Conservation (phyloP, 1,140 invertebrate species). For the Drosophila sp. region DNA sequence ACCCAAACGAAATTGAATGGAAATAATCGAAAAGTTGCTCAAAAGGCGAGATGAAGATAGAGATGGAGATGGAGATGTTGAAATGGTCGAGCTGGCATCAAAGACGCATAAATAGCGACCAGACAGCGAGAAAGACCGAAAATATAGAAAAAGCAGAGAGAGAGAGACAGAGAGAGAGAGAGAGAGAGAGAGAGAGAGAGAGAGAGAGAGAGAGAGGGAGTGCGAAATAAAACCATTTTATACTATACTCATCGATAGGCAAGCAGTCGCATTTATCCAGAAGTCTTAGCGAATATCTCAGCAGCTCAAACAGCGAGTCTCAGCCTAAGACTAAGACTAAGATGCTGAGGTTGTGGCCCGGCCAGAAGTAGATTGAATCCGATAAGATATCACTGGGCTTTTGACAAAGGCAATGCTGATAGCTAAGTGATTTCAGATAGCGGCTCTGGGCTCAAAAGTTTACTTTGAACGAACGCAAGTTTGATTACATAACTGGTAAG, state of each 20-base stretch:
- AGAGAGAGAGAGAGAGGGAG: not conserved
- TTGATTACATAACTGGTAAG: not conserved
- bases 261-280: conserved; percentile 31
- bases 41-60: conserved; percentile 23
- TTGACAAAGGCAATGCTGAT: conserved; percentile 17
- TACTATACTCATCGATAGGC: conserved; percentile 24
- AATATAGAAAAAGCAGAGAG: not conserved
- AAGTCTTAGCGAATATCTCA: conserved; percentile 33
- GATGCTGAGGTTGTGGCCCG: conserved; percentile 10
- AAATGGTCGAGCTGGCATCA: conserved; percentile 17
- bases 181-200: not conserved
- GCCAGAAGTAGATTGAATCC: conserved; percentile 29
- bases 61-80: not conserved
- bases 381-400: conserved; percentile 41
- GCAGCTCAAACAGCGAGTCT: conserved; percentile 17
- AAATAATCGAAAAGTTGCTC: conserved; percentile 49
- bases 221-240: conserved; percentile 43
- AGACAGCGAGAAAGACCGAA: conserved; percentile 5
- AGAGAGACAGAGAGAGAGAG: not conserved
- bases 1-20: conserved; percentile 52
- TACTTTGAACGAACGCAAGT: not conserved
- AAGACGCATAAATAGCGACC: conserved; percentile 46
- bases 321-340: not conserved
- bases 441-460: conserved; percentile 29
- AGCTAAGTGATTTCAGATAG: conserved; percentile 34